Evolutionary conservation across 2,888 invertebrate species (phyloP).

Genomic region (Pemphredon lugubris): DNA sequence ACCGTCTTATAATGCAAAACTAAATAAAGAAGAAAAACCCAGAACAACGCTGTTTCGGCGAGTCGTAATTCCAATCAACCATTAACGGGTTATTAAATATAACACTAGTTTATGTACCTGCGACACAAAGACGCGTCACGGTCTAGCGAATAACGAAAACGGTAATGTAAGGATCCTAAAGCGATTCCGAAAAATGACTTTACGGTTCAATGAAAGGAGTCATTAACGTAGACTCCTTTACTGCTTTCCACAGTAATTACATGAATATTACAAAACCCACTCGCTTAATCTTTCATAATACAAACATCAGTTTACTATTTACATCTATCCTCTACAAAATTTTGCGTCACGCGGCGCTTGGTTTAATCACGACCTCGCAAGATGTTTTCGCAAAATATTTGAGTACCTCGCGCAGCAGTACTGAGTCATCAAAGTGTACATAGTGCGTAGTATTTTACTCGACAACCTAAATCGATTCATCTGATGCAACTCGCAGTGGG

Average conservation of each 20-base stretch:
- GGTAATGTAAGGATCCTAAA: background rate
- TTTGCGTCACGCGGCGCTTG: too few relatives aligned
- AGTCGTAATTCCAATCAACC: too few relatives aligned
- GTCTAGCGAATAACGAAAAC: background rate
- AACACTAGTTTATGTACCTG: background rate
- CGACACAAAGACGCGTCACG: background rate
- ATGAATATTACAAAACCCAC: background rate
- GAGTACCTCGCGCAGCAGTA: background rate
- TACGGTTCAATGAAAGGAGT: too few relatives aligned
- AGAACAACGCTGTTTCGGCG: too few relatives aligned
- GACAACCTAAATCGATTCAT: conserved; percentile 26
- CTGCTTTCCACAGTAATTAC: background rate
- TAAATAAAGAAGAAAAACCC: too few relatives aligned
- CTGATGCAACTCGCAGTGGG: conserved; percentile 23
- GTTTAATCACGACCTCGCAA: background rate
- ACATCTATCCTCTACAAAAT: too few relatives aligned
- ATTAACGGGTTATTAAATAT: background rate
- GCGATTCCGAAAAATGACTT: background rate
- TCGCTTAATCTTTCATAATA: background rate
- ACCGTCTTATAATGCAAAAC: too few relatives aligned
- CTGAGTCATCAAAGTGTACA: conserved; percentile 27
- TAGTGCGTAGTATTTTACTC: conserved; percentile 3
- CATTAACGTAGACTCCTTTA: too few relatives aligned
- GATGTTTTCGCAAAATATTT: background rate
- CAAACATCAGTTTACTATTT: too few relatives aligned